phyloP scores from a whole-genome alignment of 2,888 invertebrate species.

The Clistopyga incitator region DNA sequence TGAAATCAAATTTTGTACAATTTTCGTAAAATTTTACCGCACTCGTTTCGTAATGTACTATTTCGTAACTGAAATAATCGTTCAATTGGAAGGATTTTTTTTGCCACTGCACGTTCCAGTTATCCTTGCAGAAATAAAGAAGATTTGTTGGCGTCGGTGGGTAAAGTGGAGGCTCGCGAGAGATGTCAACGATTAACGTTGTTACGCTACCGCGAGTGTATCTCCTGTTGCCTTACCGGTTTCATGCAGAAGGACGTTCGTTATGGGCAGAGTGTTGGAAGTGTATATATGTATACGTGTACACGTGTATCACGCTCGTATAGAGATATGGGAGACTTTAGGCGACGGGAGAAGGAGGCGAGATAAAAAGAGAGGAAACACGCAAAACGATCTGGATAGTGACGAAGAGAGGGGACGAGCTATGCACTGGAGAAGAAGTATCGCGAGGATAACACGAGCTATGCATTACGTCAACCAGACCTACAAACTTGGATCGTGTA shows the following conservation, averaged over 20 bases:
- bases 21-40: not conserved
- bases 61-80: no score
- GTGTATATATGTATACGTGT: not conserved
- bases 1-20: no score
- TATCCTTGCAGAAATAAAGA: conserved; percentile 10
- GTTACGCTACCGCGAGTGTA: conserved; percentile 62
- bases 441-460: conserved; percentile 62
- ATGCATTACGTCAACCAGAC: conserved; percentile 66
- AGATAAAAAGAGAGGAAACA: conserved; percentile 35
- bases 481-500: conserved; percentile 67
- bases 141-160: conserved; percentile 1
- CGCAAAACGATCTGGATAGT: conserved; percentile 39
- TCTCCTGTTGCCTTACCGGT: conserved; percentile 61
- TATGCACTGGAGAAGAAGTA: conserved; percentile 35
- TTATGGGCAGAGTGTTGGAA: conserved; percentile 26
- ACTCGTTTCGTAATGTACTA: no score
- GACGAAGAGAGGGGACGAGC: conserved; percentile 19
- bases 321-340: conserved; percentile 4
- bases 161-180: conserved; percentile 39
- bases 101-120: not conserved
- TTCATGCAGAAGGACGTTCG: conserved; percentile 59
- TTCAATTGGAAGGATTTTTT: not conserved
- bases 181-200: conserved; percentile 65
- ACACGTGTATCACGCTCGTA: conserved; percentile 12
- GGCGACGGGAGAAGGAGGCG: conserved; percentile 20